phyloP scores from a whole-genome alignment of 1,140 invertebrate species.

The Tenebrio molitor region DNA sequence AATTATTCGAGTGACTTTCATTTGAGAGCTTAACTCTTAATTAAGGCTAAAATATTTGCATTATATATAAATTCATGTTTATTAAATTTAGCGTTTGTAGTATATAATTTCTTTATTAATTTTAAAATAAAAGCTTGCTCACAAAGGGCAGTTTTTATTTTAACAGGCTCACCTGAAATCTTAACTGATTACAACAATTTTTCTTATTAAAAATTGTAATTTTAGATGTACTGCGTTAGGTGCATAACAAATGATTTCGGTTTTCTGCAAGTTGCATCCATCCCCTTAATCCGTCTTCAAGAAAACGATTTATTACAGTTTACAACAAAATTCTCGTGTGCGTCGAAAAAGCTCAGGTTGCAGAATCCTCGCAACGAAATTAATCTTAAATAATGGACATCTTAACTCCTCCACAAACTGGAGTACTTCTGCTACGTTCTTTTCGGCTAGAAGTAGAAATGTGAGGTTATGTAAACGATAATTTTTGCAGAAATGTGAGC shows the following conservation, averaged over 20 bases:
- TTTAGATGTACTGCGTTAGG: background rate
- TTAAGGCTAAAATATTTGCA: too few relatives aligned
- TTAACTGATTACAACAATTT: too few relatives aligned
- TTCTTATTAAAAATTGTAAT: too few relatives aligned
- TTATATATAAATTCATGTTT: too few relatives aligned
- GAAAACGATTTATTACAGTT: constrained; percentile 21
- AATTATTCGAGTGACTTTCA: too few relatives aligned
- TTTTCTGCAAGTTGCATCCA: constrained; percentile 16
- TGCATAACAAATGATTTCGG: background rate
- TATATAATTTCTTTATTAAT: too few relatives aligned
- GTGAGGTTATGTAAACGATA: too few relatives aligned
- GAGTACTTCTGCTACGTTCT: constrained; percentile 4
- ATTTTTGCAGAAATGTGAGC: background rate
- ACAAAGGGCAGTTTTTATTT: too few relatives aligned
- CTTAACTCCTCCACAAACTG: constrained; percentile 27
- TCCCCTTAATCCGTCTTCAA: background rate
- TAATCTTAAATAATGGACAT: constrained; percentile 33
- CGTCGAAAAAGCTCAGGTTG: background rate
- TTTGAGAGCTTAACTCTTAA: too few relatives aligned
- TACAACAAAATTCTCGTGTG: constrained; percentile 15
- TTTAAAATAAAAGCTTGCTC: too few relatives aligned
- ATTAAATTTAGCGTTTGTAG: too few relatives aligned
- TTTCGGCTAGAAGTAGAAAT: background rate
- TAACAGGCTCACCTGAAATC: too few relatives aligned
- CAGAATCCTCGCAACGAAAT: background rate